Evolutionary conservation across 2,888 invertebrate genomes (phyloP), one percentile per base, ranked within the genome.

Genomic region (Antheraea assamensis): DNA sequence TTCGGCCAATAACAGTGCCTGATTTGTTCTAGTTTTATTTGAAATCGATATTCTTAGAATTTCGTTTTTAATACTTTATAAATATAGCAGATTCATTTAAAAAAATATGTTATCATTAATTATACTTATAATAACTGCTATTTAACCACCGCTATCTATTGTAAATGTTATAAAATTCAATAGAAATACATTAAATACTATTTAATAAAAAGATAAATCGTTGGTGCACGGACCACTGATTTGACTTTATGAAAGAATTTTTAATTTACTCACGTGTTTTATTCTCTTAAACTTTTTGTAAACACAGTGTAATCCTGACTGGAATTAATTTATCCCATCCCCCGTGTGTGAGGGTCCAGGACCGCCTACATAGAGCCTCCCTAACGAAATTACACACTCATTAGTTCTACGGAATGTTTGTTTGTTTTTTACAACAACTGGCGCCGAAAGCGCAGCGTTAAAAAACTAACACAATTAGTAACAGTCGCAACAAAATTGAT

Each of bases 311-410:
- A 77, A 73, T 73, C 77, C 81, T 77, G 80, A 78, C 74, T 77
- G 78, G 81, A 85, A 86, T 89, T 88, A 88, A 88, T 89, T 86
- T 85, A 82, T 78, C 82, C 76, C 80, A 78, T 80, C 76, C 79
- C 76, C 76, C 76, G 81, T 76, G 76, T 76, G 76, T 76, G 75
- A 70, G 74, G 75, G 76, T 76, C 75, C 74, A 71, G 85, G 89
- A 89, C 91, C 92, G 92, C 91, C 92, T 90, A 88, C 91, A 87
- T 85, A 86, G 90, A 90, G 86, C 87, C 86, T 90, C 85, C 85
- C 90, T 92, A 90, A 92, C 90, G 76, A 88, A 90, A 92, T 93
- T 92, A 92, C 88, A 92, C 92, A 92, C 92, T 90, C 90, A 92
- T 93, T 92, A 92, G 92, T 93, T 92, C 92, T 89, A 92, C 86